Evolutionary conservation across 2,113 vertebrate species (phyloP).

Genomic region (Henicopernis longicauda): DNA sequence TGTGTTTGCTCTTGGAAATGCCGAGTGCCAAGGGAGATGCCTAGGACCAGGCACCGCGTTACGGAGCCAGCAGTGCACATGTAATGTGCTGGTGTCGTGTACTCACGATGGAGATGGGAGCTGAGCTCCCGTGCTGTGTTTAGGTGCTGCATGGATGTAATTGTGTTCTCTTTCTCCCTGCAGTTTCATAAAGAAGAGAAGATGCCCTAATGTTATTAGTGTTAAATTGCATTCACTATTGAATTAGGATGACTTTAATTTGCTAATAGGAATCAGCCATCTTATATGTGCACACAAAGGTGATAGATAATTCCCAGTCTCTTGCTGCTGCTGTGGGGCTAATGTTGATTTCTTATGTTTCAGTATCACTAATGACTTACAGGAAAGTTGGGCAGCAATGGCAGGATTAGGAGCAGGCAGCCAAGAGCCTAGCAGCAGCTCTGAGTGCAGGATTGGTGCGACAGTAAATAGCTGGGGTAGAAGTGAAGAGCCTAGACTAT

Average conservation of each 20-base stretch:
- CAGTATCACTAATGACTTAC: background rate
- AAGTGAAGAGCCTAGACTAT: background rate
- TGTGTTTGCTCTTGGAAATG: background rate
- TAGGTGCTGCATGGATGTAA: background rate
- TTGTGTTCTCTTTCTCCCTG: background rate
- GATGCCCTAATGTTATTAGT: background rate
- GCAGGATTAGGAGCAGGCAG: background rate
- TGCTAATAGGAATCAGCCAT: background rate
- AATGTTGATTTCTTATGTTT: background rate
- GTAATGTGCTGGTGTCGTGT: accelerated
- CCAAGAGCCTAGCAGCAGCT: background rate
- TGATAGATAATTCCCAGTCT: background rate
- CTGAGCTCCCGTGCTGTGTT: background rate
- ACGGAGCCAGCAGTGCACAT: background rate
- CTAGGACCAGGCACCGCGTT: background rate
- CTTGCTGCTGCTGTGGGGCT: background rate
- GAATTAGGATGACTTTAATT: background rate
- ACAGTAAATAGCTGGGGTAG: background rate
- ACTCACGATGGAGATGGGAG: background rate
- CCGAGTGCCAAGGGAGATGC: background rate
- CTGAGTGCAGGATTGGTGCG: accelerated
- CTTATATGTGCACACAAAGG: background rate
- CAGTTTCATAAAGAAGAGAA: background rate
- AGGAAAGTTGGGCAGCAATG: background rate
- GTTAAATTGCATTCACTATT: background rate